These are phyloP conservation scores for Plotosus lineatus DNA, from an alignment of 2,113 vertebrate species.

Conservation along the genomic window DNA sequence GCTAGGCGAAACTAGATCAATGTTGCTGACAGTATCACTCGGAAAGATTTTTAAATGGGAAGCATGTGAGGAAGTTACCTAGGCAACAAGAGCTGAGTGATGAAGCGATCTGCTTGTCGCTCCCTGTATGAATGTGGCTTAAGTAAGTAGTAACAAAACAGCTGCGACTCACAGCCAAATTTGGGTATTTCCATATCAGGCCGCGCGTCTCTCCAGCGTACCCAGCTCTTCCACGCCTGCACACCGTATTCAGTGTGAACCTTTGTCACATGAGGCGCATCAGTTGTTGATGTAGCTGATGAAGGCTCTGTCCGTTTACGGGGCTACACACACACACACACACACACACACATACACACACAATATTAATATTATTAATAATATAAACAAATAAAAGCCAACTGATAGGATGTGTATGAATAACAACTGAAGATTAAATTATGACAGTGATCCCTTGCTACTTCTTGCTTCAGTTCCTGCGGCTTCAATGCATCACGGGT, in stretches of 20 bases:
- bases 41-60: too few species aligned
- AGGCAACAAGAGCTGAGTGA: too few species aligned
- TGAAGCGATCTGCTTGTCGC: too few species aligned
- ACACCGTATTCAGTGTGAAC: conserved; percentile 90
- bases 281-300: conserved; percentile 66
- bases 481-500: too few species aligned
- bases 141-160: background rate
- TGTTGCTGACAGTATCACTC: too few species aligned
- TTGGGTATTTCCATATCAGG: conserved; percentile 82
- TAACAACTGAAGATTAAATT: too few species aligned
- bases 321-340: conserved; percentile 37
- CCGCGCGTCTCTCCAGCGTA: conserved; percentile 87
- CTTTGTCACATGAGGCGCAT: conserved; percentile 72
- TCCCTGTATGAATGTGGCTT: too few species aligned
- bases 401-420: background rate
- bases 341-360: background rate
- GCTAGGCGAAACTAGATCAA: too few species aligned
- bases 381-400: background rate
- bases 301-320: conserved; percentile 78
- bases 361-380: background rate
- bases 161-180: conserved; percentile 70
- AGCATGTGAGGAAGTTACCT: too few species aligned
- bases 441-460: too few species aligned
- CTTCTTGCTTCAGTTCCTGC: too few species aligned
- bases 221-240: conserved; percentile 94